Conservation (phyloP, 2,888 invertebrate species). For the Nomada fucata region DNA sequence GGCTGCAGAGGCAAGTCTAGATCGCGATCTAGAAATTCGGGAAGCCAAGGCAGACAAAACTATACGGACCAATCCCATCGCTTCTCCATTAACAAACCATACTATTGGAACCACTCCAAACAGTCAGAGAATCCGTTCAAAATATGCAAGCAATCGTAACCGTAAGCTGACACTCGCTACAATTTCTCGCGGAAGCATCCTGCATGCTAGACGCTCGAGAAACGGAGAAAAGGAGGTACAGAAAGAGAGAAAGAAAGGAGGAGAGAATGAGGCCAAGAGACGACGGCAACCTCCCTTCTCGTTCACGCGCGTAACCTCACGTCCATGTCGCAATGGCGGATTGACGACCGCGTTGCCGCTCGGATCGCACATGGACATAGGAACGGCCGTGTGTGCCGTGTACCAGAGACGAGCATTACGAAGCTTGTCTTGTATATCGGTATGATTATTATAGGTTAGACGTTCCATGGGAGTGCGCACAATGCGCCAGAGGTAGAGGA, state of each 20-base stretch:
- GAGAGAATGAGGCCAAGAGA: background rate
- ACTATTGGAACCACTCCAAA: slow-evolving; percentile 7
- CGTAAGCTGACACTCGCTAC: slow-evolving; percentile 10
- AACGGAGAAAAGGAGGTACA: too few relatives aligned
- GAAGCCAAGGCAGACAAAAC: too few relatives aligned
- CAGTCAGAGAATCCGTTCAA: background rate
- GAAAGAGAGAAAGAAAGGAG: slow-evolving; percentile 6
- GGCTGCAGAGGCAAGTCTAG: too few relatives aligned
- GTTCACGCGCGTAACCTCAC: slow-evolving; percentile 65
- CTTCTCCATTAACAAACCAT: slow-evolving; percentile 10
- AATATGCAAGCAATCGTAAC: slow-evolving; percentile 20
- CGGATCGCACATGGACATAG: slow-evolving; percentile 33
- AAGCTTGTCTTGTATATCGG: slow-evolving; percentile 62
- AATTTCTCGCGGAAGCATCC: slow-evolving; percentile 29
- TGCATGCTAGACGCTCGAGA: slow-evolving; percentile 15
- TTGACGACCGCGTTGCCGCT: slow-evolving; percentile 57
- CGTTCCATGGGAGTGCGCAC: slow-evolving; percentile 61
- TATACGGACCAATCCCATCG: too few relatives aligned
- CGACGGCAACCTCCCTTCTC: slow-evolving; percentile 61
- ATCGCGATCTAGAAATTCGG: too few relatives aligned
- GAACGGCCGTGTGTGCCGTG: slow-evolving; percentile 11
- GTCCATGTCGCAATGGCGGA: slow-evolving; percentile 66
- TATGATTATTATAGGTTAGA: slow-evolving; percentile 72
- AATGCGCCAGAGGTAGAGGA: slow-evolving; percentile 52
- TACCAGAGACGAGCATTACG: slow-evolving; percentile 59